These are phyloP conservation scores for Drosophila watanabei DNA, from an alignment of 1,140 invertebrate genomes.

Conservation along the genomic window DNA sequence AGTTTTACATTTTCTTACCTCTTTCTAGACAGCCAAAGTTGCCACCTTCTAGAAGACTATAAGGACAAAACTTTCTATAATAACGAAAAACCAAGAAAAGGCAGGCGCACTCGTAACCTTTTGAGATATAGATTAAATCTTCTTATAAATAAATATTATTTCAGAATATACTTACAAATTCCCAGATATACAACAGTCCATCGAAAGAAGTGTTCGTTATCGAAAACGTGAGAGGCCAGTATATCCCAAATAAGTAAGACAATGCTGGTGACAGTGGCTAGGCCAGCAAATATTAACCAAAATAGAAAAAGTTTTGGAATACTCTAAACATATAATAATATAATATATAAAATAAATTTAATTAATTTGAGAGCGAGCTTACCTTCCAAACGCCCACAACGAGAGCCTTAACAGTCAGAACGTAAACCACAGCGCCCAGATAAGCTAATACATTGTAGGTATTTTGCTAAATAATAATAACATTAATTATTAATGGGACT, in stretches of 20 bases:
- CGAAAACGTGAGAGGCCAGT: not conserved
- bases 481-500: too few species aligned
- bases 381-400: constrained; percentile 51
- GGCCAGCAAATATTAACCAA: constrained; percentile 47
- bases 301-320: constrained; percentile 5
- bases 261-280: constrained; percentile 35
- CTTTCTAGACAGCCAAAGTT: not conserved
- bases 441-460: constrained; percentile 17
- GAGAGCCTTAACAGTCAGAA: constrained; percentile 31
- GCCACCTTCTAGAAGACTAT: not conserved
- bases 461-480: constrained; percentile 17
- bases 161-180: constrained; percentile 27
- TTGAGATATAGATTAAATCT: not conserved
- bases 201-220: not conserved
- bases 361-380: not conserved
- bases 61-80: constrained; percentile 10
- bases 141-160: not conserved
- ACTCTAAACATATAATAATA: not conserved
- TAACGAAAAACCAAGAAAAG: constrained; percentile 52
- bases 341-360: not conserved
- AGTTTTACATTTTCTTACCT: not conserved
- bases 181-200: constrained; percentile 42
- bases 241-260: constrained; percentile 39
- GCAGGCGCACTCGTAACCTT: constrained; percentile 43
- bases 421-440: constrained; percentile 36